Percentiles rank a stretch among this genome's conserved stretches.
Evolutionary conservation across 2,888 invertebrate species (phyloP).

Genomic region (Pterostichus madidus): DNA sequence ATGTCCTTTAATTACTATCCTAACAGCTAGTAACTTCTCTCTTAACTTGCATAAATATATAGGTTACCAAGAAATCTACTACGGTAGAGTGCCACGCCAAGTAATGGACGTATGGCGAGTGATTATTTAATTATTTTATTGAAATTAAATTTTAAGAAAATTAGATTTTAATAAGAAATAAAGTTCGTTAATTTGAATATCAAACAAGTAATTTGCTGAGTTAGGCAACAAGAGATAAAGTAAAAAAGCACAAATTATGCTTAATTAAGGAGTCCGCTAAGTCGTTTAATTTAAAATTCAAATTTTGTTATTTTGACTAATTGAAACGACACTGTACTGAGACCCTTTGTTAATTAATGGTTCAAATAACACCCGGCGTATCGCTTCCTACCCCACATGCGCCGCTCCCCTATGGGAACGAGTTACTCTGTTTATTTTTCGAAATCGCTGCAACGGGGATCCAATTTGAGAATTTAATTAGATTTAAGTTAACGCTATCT

Average conservation of each 20-base stretch:
- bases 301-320: constrained; percentile 56
- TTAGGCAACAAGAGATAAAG: neutral
- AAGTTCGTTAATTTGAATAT: neutral
- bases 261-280: constrained; percentile 40
- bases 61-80: too few relatives aligned
- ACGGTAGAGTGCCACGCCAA: too few relatives aligned
- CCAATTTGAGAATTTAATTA: constrained; percentile 44
- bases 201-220: neutral
- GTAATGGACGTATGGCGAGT: too few relatives aligned
- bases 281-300: constrained; percentile 48
- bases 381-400: neutral
- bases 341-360: constrained; percentile 31
- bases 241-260: constrained; percentile 3
- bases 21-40: too few relatives aligned
- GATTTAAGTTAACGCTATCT: neutral
- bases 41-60: too few relatives aligned
- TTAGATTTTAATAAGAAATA: too few relatives aligned
- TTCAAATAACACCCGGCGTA: constrained; percentile 4
- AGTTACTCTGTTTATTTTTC: constrained; percentile 39
- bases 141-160: too few relatives aligned
- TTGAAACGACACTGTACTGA: constrained; percentile 25
- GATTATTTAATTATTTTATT: too few relatives aligned
- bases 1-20: too few relatives aligned
- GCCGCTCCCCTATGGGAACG: neutral
- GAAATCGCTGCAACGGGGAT: constrained; percentile 19